Base-by-base conservation (phyloP, 2,888 invertebrate species). In the Ceramica pisi region DNA sequence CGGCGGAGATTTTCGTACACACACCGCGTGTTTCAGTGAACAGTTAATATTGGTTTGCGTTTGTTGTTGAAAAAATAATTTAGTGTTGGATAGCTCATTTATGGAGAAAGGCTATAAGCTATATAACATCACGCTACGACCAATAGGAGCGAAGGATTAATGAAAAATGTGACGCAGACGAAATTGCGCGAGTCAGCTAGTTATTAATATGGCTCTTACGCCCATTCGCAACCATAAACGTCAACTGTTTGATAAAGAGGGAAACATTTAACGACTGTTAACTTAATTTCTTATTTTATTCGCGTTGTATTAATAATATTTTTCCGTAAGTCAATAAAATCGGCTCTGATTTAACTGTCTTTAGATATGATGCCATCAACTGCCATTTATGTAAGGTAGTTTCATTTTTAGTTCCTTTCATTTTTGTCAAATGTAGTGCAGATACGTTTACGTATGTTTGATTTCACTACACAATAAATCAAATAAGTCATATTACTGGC, bases 231-330 rank as follows among this genome's bases (percentile, higher is more conserved):
- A 26, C 50, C 46, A 57, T 79, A 81, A 79, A 81, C 16, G 57
- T 67, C 67, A 55, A 60, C 44, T 67, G 63, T 71, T 57, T 80
- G 2, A 5, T 81, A 77, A 71, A 50, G 55, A 65, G 53, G 57
- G 67, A 75, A 65, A 71, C 31, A 51, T 68, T 76, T 80, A 72
- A 77, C 23, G 71, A 77, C 48, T 51, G 44, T 81, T 78, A 77
- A 81, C 68, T 72, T 72, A 77, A 72, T 67, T 72, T 81, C 38
- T 72, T 65, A 81, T 65, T 79, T 78, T 72, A 81, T 78, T 68
- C 31, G 38, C 46, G 44, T 57, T 50, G 61, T 62, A 55, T 65
- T 48, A 57, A 61, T 71, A 78, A 55, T 72, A 51, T 66, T 67
- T 64, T 63, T 64, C 21, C 31, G 41, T 59, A 48, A 51, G 35